phyloP scores from a whole-genome alignment of 2,797 vertebrate genomes.

The Sphaeramia orbicularis region DNA sequence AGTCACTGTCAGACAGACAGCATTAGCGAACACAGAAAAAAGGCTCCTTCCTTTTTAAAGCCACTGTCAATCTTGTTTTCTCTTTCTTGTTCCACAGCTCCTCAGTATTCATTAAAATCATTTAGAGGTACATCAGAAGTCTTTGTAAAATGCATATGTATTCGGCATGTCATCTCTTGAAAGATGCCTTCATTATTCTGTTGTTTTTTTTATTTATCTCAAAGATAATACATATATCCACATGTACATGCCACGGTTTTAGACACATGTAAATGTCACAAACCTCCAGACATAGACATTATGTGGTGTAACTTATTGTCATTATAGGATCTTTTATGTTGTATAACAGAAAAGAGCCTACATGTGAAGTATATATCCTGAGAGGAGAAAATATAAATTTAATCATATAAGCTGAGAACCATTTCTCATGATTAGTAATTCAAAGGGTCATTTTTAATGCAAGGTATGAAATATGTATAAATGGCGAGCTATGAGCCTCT shows the following conservation, averaged over 20 bases:
- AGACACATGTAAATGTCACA: constrained; percentile 66
- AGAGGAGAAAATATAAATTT: constrained; percentile 35
- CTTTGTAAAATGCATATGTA: constrained; percentile 81
- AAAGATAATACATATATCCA: constrained; percentile 57
- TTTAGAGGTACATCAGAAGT: constrained; percentile 84
- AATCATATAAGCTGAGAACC: constrained; percentile 40
- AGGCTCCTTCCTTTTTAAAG: constrained; percentile 80
- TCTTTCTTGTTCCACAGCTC: constrained; percentile 78
- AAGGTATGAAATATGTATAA: constrained; percentile 86
- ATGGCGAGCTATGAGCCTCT: constrained; percentile 80
- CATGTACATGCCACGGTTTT: constrained; percentile 36
- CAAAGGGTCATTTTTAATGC: constrained; percentile 76
- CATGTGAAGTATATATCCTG: constrained; percentile 24
- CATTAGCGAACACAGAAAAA: constrained; percentile 78
- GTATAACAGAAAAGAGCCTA: neutral
- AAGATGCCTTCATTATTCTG: constrained; percentile 80
- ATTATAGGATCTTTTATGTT: constrained; percentile 35
- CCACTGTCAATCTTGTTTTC: constrained; percentile 82
- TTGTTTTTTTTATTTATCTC: constrained; percentile 58
- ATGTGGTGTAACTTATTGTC: constrained; percentile 40
- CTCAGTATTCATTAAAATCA: constrained; percentile 85
- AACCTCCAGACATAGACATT: constrained; percentile 30
- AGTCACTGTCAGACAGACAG: constrained; percentile 82
- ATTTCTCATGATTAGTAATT: constrained; percentile 75
- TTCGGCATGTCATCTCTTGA: constrained; percentile 79